These are phyloP conservation scores for Drosophila ochracea DNA, from an alignment of 2,888 invertebrate species.

Conservation along the genomic window DNA sequence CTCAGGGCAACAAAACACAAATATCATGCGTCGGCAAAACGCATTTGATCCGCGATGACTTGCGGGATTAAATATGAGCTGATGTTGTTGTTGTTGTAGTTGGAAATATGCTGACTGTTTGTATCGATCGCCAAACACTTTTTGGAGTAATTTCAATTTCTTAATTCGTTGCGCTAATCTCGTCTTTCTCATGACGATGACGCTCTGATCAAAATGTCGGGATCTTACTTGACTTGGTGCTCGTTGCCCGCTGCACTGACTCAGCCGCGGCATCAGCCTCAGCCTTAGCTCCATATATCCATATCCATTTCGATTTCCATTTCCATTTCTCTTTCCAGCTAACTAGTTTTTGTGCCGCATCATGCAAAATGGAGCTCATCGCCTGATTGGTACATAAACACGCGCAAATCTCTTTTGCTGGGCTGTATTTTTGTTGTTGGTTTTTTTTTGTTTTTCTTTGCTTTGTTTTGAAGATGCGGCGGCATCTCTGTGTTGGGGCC, in stretches of 20 bases:
- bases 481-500: slow-evolving; percentile 25
- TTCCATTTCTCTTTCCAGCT: slow-evolving; percentile 49
- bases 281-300: slow-evolving; percentile 6
- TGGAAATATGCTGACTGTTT: slow-evolving; percentile 74
- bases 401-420: slow-evolving; percentile 69
- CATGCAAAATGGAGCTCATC: slow-evolving; percentile 73
- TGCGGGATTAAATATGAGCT: slow-evolving; percentile 30
- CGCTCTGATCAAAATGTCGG: slow-evolving; percentile 62
- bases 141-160: slow-evolving; percentile 82
- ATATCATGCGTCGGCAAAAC: slow-evolving; percentile 72
- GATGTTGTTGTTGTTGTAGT: slow-evolving; percentile 29
- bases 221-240: slow-evolving; percentile 37
- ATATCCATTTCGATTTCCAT: slow-evolving; percentile 35
- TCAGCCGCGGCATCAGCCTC: slow-evolving; percentile 37
- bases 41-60: slow-evolving; percentile 78
- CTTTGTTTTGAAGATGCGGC: slow-evolving; percentile 48
- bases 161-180: slow-evolving; percentile 84
- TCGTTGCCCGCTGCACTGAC: slow-evolving; percentile 50
- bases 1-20: slow-evolving; percentile 42
- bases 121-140: slow-evolving; percentile 78
- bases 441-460: not conserved
- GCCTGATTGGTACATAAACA: slow-evolving; percentile 77
- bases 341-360: slow-evolving; percentile 68
- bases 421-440: slow-evolving; percentile 4
- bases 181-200: slow-evolving; percentile 75